phyloP scores from a whole-genome alignment of 2,113 vertebrate species.

The Heterotis niloticus region DNA sequence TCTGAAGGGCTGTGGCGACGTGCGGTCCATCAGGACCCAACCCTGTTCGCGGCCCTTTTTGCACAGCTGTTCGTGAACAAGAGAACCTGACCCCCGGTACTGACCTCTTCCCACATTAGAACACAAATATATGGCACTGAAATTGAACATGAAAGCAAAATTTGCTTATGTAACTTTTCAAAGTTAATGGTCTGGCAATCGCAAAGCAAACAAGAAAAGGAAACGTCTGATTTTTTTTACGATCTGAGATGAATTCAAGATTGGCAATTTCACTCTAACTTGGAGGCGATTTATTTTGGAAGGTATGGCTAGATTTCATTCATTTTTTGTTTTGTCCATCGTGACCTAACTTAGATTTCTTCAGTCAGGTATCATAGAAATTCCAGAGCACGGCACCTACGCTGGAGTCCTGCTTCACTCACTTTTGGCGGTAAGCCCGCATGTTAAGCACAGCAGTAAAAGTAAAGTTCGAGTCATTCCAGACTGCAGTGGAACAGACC shows the following conservation, averaged over 20 bases:
- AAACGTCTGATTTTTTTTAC: neutral
- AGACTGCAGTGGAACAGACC: too few relatives aligned
- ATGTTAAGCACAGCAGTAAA: too few relatives aligned
- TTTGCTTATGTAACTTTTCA: conserved; percentile 6
- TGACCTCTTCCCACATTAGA: neutral
- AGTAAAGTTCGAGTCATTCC: too few relatives aligned
- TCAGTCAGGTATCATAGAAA: too few relatives aligned
- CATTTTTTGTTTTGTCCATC: too few relatives aligned
- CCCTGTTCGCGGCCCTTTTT: neutral
- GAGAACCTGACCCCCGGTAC: neutral
- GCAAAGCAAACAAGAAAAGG: neutral
- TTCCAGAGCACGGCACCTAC: too few relatives aligned
- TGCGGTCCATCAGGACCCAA: neutral
- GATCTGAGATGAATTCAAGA: too few relatives aligned
- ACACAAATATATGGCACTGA: neutral
- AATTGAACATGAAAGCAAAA: neutral
- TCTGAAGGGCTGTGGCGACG: neutral
- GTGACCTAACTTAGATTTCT: too few relatives aligned
- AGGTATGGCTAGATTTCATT: too few relatives aligned
- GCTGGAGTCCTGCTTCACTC: too few relatives aligned
- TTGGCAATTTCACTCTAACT: neutral
- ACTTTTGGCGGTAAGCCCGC: too few relatives aligned
- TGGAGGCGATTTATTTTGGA: neutral
- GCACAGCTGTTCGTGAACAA: conserved; percentile 1
- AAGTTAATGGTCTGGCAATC: neutral